phyloP scores from a whole-genome alignment of 23 tunicate genomes.

The Ascidia mentula region DNA sequence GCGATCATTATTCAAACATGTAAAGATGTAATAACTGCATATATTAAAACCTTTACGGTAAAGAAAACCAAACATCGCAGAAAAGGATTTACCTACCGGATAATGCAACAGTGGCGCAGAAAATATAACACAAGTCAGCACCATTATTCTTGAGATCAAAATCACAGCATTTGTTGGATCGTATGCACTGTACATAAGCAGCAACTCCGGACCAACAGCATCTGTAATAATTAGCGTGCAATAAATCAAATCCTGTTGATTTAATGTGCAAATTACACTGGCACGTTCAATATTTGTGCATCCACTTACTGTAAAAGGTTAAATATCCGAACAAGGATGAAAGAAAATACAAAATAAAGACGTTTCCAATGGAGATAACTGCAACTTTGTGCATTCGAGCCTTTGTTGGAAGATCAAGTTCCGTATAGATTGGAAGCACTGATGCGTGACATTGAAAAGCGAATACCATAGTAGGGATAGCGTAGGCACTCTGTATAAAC shows the following conservation, averaged over 20 bases:
- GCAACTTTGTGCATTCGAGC: slow-evolving; percentile 81
- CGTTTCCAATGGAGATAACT: slow-evolving; percentile 79
- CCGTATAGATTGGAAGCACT: slow-evolving; percentile 94
- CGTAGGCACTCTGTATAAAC: slow-evolving; percentile 81
- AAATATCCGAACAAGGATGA: slow-evolving; percentile 96
- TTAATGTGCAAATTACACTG: no score
- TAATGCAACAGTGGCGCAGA: slow-evolving; percentile 97
- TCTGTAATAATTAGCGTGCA: slow-evolving; percentile 50
- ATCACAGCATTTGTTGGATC: slow-evolving; percentile 79
- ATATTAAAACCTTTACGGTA: neutral
- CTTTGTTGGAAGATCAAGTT: slow-evolving; percentile 79
- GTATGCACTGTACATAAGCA: slow-evolving; percentile 98
- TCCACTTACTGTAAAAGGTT: slow-evolving; percentile 89
- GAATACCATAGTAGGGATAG: slow-evolving; percentile 99
- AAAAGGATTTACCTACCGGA: slow-evolving; percentile 78
- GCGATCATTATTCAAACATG: neutral
- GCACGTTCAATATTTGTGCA: no score
- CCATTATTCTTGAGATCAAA: slow-evolving; percentile 94
- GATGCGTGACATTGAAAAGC: slow-evolving; percentile 99
- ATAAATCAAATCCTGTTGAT: no score
- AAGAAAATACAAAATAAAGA: slow-evolving; percentile 83
- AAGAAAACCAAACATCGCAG: neutral
- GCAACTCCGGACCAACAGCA: slow-evolving; percentile 93
- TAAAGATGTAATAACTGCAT: neutral
- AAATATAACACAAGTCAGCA: slow-evolving; percentile 92